Base-by-base conservation (phyloP, 2,888 invertebrate species). In the Temnothorax unifasciatus region DNA sequence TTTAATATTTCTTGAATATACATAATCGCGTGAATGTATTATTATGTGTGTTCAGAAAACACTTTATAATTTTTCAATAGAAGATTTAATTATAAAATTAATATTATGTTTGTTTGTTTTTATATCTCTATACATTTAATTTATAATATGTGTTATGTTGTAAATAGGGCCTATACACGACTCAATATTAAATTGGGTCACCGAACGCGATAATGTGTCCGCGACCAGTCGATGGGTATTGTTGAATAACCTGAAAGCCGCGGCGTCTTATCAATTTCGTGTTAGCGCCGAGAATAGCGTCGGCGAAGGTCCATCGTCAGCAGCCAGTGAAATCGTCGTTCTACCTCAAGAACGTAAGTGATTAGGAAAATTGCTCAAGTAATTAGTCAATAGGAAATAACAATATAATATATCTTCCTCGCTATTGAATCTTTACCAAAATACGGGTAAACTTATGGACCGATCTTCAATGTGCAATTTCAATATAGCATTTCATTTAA, bases 251-350 rank as follows among this genome's bases (percentile, higher is more conserved):
- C 95, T 99, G 69, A 98, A 98, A 95, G 99, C 99, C 0, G 99
- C 99, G 0, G 97, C 98, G 0, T 97, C 98, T 0, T 99, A 99
- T 95, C 99, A 99, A 95, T 99, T 99, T 95, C 96, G 99, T 86
- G 98, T 99, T n/a, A 98, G 98, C 87, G 99, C 99, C 18, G 97
- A 99, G 15, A 99, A 99, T 95, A 97, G 97, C 73, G 99, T 99
- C 0, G 99, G 99, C 0, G 98, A 99, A 94, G 99, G 99, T 3
- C 97, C 97, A 0, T 97, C 98, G 2, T 99, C 99, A 0, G 97
- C 97, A 84, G 97, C 99, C 0, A 98, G 98, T 89, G 98, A 98
- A 93, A 96, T 98, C 76, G 96, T 99, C 77, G 97, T 98, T 91
- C 96, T 99, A 90, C 99, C 99, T 0, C 99, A 99, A 96, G 99